Evolutionary conservation across 2,113 vertebrate species (phyloP).

Genomic region (Scomber japonicus): DNA sequence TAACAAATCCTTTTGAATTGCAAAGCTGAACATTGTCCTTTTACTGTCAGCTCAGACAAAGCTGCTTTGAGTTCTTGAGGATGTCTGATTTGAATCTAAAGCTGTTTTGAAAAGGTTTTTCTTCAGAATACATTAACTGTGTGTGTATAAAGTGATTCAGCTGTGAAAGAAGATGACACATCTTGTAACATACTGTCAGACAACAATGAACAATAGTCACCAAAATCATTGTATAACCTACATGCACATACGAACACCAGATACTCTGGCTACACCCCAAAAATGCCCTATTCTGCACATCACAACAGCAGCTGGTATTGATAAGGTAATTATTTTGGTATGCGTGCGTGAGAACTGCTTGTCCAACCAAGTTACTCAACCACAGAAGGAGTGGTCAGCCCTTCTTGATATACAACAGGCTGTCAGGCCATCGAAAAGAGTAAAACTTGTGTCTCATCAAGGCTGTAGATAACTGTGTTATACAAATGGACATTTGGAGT

Average conservation of each 20-base stretch:
- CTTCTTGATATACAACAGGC: neutral
- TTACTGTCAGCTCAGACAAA: slow-evolving; percentile 7
- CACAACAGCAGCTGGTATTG: slow-evolving; percentile 30
- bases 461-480: neutral
- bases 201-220: neutral
- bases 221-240: neutral
- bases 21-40: neutral
- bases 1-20: slow-evolving; percentile 13
- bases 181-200: neutral
- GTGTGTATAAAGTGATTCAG: slow-evolving; percentile 4
- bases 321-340: slow-evolving; percentile 8
- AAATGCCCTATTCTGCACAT: slow-evolving; percentile 3
- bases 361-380: neutral
- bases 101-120: neutral
- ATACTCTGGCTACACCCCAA: neutral
- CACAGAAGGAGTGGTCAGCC: neutral
- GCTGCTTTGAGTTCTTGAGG: neutral
- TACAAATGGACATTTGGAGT: neutral
- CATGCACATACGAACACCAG: neutral
- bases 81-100: slow-evolving; percentile 36
- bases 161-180: neutral
- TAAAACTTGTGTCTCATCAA: neutral
- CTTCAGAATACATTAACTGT: neutral
- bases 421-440: neutral
- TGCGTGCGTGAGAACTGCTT: neutral